Evolutionary conservation across 2,888 invertebrate genomes (phyloP).

Genomic region (Seladonia tumulorum): DNA sequence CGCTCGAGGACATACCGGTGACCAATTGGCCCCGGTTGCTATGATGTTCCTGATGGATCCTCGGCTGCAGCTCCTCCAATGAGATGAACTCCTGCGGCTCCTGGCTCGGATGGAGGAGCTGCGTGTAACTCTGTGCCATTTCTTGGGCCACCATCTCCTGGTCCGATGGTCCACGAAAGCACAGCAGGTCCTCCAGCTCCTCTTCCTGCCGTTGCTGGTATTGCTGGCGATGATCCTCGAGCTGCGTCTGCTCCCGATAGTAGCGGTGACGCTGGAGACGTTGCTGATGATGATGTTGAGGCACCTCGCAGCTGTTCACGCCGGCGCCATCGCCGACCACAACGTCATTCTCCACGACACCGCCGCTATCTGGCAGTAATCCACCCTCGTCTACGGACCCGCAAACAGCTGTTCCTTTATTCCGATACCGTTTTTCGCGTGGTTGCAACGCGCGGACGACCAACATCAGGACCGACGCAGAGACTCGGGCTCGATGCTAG

Average conservation of each 20-base stretch:
- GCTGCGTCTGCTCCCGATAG: constrained; percentile 45
- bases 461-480: not conserved
- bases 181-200: constrained; percentile 69
- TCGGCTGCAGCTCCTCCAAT: constrained; percentile 78
- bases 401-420: constrained; percentile 33
- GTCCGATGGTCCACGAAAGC: constrained; percentile 62
- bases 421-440: not conserved
- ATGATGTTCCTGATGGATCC: constrained; percentile 69
- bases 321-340: constrained; percentile 66
- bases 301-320: constrained; percentile 56
- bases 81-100: constrained; percentile 79
- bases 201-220: constrained; percentile 53
- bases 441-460: constrained; percentile 54
- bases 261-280: constrained; percentile 53
- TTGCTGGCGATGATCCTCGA: constrained; percentile 51
- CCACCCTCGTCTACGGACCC: constrained; percentile 71
- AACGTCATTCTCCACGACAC: constrained; percentile 66
- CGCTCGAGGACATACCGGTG: constrained; percentile 56
- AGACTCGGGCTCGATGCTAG: not conserved
- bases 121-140: constrained; percentile 80
- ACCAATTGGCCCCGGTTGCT: constrained; percentile 59
- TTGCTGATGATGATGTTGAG: constrained; percentile 51
- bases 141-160: constrained; percentile 80
- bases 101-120: constrained; percentile 78
- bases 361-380: constrained; percentile 72